A percentile compares a stretch with the other conserved stretches of the same genome.
These are phyloP conservation scores for Dasyprocta punctata DNA, from an alignment of 2,113 vertebrate genomes.

Conservation along the genomic window DNA sequence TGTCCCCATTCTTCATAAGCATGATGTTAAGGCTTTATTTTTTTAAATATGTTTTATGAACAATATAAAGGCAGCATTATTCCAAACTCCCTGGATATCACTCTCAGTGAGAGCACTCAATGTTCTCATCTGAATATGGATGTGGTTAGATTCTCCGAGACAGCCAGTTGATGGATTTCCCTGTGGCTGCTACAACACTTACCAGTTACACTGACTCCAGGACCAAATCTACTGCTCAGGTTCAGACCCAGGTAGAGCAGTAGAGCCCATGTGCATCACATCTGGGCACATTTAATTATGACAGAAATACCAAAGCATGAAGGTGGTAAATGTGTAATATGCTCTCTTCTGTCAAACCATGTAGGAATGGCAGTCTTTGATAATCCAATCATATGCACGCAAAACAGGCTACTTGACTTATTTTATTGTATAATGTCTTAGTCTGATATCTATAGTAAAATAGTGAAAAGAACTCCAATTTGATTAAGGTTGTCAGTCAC, in stretches of 20 bases:
- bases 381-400: background rate
- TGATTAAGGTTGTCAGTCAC: background rate
- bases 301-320: background rate
- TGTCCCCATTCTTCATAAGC: constrained; percentile 26
- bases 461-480: background rate
- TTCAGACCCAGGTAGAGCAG: background rate
- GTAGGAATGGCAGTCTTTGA: background rate
- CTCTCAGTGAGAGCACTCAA: background rate
- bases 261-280: background rate
- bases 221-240: background rate
- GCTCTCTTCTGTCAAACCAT: background rate
- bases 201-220: background rate
- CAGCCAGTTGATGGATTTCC: background rate
- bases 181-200: background rate
- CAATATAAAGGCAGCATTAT: background rate
- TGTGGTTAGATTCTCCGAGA: background rate
- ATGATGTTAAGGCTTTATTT: constrained; percentile 51
- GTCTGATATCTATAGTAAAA: background rate
- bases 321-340: background rate
- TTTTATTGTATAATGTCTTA: background rate
- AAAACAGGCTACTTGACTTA: background rate
- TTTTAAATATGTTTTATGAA: constrained; percentile 52
- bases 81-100: background rate
- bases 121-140: background rate
- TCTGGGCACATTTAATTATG: background rate